Percentiles rank a stretch among this genome's conserved stretches.
These are phyloP conservation scores for Stigmatopora argus DNA, from an alignment of 2,113 vertebrate genomes.

Conservation along the genomic window DNA sequence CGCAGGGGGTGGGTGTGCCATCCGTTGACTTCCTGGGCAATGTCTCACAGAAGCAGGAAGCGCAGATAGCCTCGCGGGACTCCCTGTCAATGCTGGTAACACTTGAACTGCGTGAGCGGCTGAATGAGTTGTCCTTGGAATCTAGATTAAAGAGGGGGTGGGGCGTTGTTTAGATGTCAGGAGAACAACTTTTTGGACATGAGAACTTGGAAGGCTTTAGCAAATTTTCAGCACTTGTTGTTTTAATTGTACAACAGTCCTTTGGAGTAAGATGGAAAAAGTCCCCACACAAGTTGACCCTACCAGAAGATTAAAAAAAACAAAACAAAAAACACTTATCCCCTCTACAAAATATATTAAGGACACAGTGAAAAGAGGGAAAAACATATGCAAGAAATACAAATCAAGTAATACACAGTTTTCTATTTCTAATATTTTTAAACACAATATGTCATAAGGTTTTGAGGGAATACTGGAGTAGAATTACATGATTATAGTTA, in stretches of 20 bases:
- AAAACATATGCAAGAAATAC: not conserved
- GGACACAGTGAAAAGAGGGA: not conserved
- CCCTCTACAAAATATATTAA: not conserved
- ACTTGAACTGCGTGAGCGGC: slow-evolving; percentile 90
- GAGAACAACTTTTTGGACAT: not conserved
- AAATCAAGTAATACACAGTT: not conserved
- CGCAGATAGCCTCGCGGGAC: slow-evolving; percentile 87
- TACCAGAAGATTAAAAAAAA: not conserved
- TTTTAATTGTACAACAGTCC: not conserved
- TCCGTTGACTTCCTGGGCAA: slow-evolving; percentile 83
- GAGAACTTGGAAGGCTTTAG: not conserved
- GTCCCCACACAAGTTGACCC: not conserved
- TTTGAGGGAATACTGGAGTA: too few relatives aligned
- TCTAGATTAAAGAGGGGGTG: slow-evolving; percentile 69
- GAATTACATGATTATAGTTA: too few relatives aligned
- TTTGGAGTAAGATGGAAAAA: not conserved
- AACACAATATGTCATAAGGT: too few relatives aligned
- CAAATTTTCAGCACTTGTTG: not conserved
- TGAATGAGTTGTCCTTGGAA: slow-evolving; percentile 88
- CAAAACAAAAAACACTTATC: not conserved
- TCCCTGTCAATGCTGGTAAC: slow-evolving; percentile 96
- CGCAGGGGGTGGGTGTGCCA: slow-evolving; percentile 70
- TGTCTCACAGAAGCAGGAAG: slow-evolving; percentile 89
- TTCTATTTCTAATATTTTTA: too few relatives aligned
- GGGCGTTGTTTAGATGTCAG: not conserved